phyloP scores from a whole-genome alignment of 1,140 invertebrate genomes.

The Aradophagus sp. region DNA sequence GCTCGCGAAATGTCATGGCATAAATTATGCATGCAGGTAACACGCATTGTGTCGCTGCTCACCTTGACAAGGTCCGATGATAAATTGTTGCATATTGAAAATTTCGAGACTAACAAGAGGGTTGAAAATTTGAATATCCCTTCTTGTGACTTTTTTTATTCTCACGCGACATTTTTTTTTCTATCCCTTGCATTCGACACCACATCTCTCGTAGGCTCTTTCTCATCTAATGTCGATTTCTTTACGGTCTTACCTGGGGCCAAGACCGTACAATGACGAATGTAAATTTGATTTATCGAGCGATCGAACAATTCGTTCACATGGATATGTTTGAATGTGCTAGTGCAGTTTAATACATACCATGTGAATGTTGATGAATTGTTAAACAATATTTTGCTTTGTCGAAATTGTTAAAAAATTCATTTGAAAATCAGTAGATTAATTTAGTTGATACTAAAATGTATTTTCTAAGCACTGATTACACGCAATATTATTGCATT shows the following conservation, averaged over 20 bases:
- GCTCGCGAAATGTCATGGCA: conserved; percentile 59
- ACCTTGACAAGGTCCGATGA: conserved; percentile 69
- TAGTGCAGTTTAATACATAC: conserved; percentile 14
- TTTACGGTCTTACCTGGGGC: conserved; percentile 66
- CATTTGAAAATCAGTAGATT: no score
- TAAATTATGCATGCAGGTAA: conserved; percentile 70
- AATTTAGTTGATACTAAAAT: no score
- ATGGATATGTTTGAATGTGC: conserved; percentile 7
- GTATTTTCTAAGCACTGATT: no score
- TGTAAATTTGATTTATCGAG: conserved; percentile 72
- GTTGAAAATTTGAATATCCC: conserved; percentile 73
- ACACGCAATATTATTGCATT: no score
- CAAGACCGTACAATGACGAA: conserved; percentile 65
- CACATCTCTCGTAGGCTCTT: conserved; percentile 32
- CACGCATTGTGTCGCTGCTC: conserved; percentile 61
- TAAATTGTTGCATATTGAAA: conserved; percentile 72
- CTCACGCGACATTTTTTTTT: conserved; percentile 61
- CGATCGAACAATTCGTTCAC: conserved; percentile 61
- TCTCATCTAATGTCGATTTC: conserved; percentile 47
- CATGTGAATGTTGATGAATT: no score
- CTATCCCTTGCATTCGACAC: conserved; percentile 37
- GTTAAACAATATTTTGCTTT: no score
- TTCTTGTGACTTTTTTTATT: conserved; percentile 66
- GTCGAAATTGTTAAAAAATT: no score
- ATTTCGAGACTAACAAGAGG: conserved; percentile 69